Base-by-base conservation (phyloP, 2,888 invertebrate species). In the Spilosoma lubricipeda region DNA sequence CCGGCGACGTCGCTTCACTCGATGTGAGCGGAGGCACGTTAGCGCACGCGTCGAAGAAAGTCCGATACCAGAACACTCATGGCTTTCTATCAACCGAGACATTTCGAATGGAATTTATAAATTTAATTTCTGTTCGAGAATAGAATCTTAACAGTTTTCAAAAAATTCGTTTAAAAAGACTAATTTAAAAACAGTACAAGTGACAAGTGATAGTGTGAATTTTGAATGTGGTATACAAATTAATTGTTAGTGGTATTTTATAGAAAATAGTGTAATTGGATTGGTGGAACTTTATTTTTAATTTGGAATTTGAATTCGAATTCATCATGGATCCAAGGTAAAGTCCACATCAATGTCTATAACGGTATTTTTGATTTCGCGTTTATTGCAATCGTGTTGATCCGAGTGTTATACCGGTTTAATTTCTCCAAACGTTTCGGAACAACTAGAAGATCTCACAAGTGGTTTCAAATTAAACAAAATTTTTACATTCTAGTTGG, bases 21-120 rank as follows among this genome's bases (percentile, higher is more conserved):
- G 88, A 88, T 87, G 85, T 84, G 86, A 90, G 90, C 86, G 90
- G 76, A 82, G 90, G 91, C 92, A 88, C 90, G 91, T 88, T 87
- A 86, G 79, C 92, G 93, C 93, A 94, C 94, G 94, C 93, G 90
- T 90, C 88, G 86, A 92, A 87, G 92, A 91, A 92, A 93, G 92
- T 93, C 86, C 84, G 75, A 82, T 78, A 85, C 88, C 90, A 89
- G 90, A 90, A 91, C 89, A 88, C 88, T 84, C 82, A 82, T 86
- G 85, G 90, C 93, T 95, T 95, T 95, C 94, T 94, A 94, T 89
- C 90, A 85, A 88, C 85, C 88, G 85, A 88, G 88, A 89, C 89
- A 90, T 86, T 88, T 81, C 75, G 74, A 85, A 82, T 77, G 82
- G 78, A 85, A 85, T 85, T 84, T 83, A 83, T 77, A 83, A 83